phyloP scores from a whole-genome alignment of 2,888 invertebrate species.

The Melinaea menophilus region DNA sequence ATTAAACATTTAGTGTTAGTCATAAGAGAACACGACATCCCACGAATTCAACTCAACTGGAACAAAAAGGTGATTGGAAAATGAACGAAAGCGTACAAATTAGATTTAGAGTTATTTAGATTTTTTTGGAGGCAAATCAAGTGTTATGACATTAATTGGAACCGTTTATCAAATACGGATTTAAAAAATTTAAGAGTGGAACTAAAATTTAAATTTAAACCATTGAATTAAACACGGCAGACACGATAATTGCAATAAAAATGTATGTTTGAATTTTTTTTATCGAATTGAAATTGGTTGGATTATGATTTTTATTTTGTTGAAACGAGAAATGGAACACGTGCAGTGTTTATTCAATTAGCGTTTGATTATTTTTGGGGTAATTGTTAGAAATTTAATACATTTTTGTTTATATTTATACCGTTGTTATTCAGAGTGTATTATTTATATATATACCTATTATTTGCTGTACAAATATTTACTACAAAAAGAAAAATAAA shows the following conservation, averaged over 20 bases:
- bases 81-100: slow-evolving; percentile 2
- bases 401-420: too few species aligned
- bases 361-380: too few species aligned
- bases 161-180: background rate
- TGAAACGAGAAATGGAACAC: slow-evolving; percentile 1
- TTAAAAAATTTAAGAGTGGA: background rate
- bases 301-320: slow-evolving; percentile 4
- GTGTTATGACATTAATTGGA: background rate
- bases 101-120: slow-evolving; percentile 5
- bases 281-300: background rate
- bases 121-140: slow-evolving; percentile 2
- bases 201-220: slow-evolving; percentile 1
- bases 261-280: background rate
- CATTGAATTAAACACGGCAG: background rate
- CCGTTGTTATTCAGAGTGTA: background rate
- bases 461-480: too few species aligned
- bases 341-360: too few species aligned
- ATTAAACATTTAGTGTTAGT: background rate
- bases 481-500: too few species aligned
- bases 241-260: slow-evolving; percentile 6
- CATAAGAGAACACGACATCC: background rate
- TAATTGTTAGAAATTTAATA: too few species aligned
- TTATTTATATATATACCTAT: too few species aligned
- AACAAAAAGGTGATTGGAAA: slow-evolving; percentile 1
- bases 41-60: background rate